Evolutionary conservation across 2,888 invertebrate species (phyloP).

Genomic region (Drosophila limbata): DNA sequence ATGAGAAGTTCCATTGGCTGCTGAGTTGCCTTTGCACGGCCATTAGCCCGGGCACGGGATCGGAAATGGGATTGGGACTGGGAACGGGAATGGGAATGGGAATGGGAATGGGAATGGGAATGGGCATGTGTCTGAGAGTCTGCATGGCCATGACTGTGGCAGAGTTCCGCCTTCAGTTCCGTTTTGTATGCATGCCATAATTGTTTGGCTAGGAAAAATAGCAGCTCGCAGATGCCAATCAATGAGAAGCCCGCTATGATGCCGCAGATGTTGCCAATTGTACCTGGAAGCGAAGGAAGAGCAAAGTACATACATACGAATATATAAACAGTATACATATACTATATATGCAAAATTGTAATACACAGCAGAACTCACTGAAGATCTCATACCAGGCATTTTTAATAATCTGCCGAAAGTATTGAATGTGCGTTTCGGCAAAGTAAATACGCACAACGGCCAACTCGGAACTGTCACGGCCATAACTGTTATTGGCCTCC

Average conservation of each 20-base stretch:
- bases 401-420: slow-evolving; percentile 80
- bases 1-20: slow-evolving; percentile 71
- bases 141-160: slow-evolving; percentile 32
- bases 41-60: slow-evolving; percentile 48
- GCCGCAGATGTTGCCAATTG: slow-evolving; percentile 88
- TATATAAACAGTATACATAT: slow-evolving; percentile 4
- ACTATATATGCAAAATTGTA: slow-evolving; percentile 44
- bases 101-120: slow-evolving; percentile 6
- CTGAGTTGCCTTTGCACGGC: slow-evolving; percentile 55
- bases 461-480: slow-evolving; percentile 57
- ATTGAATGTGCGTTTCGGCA: slow-evolving; percentile 75
- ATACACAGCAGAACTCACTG: slow-evolving; percentile 86
- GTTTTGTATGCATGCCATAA: slow-evolving; percentile 78
- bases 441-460: slow-evolving; percentile 78
- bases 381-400: slow-evolving; percentile 88
- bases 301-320: slow-evolving; percentile 2
- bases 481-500: slow-evolving; percentile 68
- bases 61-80: slow-evolving; percentile 13
- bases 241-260: slow-evolving; percentile 89
- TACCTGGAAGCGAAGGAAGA: slow-evolving; percentile 86
- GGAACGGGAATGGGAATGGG: slow-evolving; percentile 13
- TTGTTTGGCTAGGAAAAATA: slow-evolving; percentile 87
- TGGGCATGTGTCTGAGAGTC: slow-evolving; percentile 12
- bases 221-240: slow-evolving; percentile 87
- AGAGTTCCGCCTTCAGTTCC: slow-evolving; percentile 61